Conservation (phyloP, 92 coral and sea anemone species). For the Nematostella vectensis region DNA sequence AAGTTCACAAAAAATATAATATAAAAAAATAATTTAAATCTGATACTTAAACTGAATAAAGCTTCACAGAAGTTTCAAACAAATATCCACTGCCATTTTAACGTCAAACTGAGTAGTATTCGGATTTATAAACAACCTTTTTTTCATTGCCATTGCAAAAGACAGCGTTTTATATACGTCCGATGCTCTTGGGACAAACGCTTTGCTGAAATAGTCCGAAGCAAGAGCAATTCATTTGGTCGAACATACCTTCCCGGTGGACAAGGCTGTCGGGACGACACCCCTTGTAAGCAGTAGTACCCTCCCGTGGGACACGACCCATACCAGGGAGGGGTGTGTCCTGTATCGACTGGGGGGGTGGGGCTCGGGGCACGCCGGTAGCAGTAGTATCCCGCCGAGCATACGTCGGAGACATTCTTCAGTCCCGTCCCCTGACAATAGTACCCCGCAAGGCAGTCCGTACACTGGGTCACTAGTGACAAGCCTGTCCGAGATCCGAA, state of each 20-base stretch:
- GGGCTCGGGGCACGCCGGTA: slow-evolving; percentile 38
- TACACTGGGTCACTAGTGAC: slow-evolving; percentile 38
- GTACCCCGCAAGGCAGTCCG: slow-evolving; percentile 69
- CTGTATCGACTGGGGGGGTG: slow-evolving; percentile 46
- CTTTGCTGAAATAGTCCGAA: too few relatives aligned
- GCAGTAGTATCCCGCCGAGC: slow-evolving; percentile 83
- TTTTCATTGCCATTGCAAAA: too few relatives aligned
- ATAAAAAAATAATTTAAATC: too few relatives aligned
- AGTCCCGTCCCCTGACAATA: slow-evolving; percentile 61
- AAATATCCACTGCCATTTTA: too few relatives aligned
- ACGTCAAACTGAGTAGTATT: too few relatives aligned
- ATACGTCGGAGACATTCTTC: slow-evolving; percentile 52
- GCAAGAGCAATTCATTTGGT: too few relatives aligned
- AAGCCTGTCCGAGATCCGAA: slow-evolving; percentile 72
- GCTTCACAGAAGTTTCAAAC: too few relatives aligned
- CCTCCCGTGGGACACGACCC: slow-evolving; percentile 93
- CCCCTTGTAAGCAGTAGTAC: slow-evolving; percentile 62
- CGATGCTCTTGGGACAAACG: too few relatives aligned
- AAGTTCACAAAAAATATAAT: too few relatives aligned
- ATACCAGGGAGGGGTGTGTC: slow-evolving; percentile 30
- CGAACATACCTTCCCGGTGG: slow-evolving; percentile 56
- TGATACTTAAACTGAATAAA: too few relatives aligned
- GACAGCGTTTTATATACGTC: too few relatives aligned
- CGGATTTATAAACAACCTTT: too few relatives aligned
- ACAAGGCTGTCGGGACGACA: slow-evolving; percentile 51